Evolutionary conservation across 2,888 invertebrate species (phyloP).

Genomic region (Nezara viridula): DNA sequence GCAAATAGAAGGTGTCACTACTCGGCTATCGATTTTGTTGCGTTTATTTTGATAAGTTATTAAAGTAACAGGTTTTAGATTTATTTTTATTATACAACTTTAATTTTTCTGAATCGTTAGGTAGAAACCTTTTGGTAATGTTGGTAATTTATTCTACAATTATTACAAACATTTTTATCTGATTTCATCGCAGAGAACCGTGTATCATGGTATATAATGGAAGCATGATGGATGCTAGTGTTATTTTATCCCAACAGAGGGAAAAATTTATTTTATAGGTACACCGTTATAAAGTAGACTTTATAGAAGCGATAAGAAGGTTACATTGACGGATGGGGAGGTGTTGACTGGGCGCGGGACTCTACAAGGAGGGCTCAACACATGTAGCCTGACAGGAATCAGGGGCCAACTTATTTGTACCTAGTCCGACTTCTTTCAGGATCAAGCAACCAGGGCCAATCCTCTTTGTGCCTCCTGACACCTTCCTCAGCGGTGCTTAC

Average conservation of each 20-base stretch:
- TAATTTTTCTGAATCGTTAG: no score
- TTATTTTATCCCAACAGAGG: background rate
- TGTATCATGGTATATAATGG: background rate
- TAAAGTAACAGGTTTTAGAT: no score
- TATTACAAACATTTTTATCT: background rate
- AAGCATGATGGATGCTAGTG: background rate
- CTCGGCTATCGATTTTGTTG: no score
- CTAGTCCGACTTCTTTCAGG: constrained; percentile 25
- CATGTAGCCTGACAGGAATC: constrained; percentile 24
- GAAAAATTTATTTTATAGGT: background rate
- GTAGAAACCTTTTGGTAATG: no score
- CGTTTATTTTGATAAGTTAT: no score
- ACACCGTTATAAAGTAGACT: background rate
- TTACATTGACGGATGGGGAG: constrained; percentile 37
- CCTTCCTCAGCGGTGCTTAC: constrained; percentile 7
- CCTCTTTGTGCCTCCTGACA: constrained; percentile 19
- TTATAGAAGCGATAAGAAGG: constrained; percentile 5
- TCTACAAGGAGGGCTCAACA: background rate
- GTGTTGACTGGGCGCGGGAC: background rate
- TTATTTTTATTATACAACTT: no score
- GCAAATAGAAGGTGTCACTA: no score
- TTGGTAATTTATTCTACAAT: no score
- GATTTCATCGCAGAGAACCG: background rate
- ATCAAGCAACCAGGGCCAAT: constrained; percentile 44
- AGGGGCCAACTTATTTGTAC: constrained; percentile 21